These are phyloP conservation scores for Telmatherina bonti DNA, from an alignment of 2,797 vertebrate genomes.

Conservation along the genomic window DNA sequence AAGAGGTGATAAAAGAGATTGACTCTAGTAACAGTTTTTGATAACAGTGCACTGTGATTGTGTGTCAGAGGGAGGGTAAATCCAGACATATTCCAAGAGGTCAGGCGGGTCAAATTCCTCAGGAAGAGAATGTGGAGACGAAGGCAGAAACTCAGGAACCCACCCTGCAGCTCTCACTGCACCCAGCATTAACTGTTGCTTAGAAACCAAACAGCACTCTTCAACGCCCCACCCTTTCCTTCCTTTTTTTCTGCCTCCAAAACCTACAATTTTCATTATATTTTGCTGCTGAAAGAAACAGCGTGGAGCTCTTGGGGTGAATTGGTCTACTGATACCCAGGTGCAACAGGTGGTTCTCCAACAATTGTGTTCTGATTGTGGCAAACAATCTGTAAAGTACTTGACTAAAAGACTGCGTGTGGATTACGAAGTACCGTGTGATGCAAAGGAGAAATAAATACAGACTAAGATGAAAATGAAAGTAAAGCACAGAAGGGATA, in stretches of 20 bases:
- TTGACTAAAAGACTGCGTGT: conserved; percentile 38
- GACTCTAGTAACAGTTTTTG: conserved; percentile 64
- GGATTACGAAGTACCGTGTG: conserved; percentile 20
- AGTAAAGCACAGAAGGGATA: background rate
- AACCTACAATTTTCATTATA: conserved; percentile 70
- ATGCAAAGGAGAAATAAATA: conserved; percentile 16
- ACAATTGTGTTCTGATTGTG: conserved; percentile 55
- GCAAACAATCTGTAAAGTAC: conserved; percentile 31
- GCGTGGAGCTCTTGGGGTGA: conserved; percentile 36
- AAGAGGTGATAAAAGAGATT: conserved; percentile 43
- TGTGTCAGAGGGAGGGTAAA: conserved; percentile 73
- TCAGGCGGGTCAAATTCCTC: conserved; percentile 79
- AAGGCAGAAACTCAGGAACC: conserved; percentile 73
- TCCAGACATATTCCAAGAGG: conserved; percentile 75
- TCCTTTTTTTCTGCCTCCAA: conserved; percentile 33
- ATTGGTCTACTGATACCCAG: conserved; percentile 30
- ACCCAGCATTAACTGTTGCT: conserved; percentile 74
- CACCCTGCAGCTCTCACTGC: conserved; percentile 71
- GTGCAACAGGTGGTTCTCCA: conserved; percentile 1
- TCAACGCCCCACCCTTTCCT: conserved; percentile 39
- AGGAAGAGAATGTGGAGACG: conserved; percentile 79
- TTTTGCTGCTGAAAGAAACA: conserved; percentile 48
- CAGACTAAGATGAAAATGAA: conserved; percentile 12
- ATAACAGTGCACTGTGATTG: conserved; percentile 72
- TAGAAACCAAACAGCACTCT: conserved; percentile 74